Percentiles rank a stretch among this genome's conserved stretches.
Conservation (phyloP, 1,140 invertebrate species). For the Trichomalopsis sarcophagae region DNA sequence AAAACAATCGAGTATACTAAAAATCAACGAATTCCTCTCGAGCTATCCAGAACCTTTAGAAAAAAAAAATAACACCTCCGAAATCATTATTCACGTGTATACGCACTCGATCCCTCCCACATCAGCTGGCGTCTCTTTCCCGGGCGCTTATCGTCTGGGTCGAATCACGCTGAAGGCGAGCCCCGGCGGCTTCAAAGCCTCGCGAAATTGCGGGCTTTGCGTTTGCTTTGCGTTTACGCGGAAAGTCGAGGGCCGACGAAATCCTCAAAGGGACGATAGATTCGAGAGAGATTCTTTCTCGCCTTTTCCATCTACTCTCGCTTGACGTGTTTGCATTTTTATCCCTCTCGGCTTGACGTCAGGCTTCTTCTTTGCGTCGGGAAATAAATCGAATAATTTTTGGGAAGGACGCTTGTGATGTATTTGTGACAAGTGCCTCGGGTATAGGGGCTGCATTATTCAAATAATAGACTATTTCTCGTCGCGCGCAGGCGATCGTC, state of each 20-base stretch:
- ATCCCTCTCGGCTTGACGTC: slow-evolving; percentile 54
- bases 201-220: slow-evolving; percentile 59
- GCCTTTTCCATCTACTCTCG: slow-evolving; percentile 51
- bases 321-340: slow-evolving; percentile 71
- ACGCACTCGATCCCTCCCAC: not conserved
- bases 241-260: slow-evolving; percentile 57
- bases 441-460: slow-evolving; percentile 16
- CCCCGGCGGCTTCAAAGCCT: slow-evolving; percentile 58
- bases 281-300: slow-evolving; percentile 46
- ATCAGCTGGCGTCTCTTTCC: slow-evolving; percentile 18
- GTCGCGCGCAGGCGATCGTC: not conserved
- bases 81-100: not conserved
- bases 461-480: slow-evolving; percentile 24
- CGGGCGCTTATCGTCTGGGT: slow-evolving; percentile 37
- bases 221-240: slow-evolving; percentile 59
- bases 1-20: not conserved
- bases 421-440: not conserved
- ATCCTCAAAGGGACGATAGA: slow-evolving; percentile 65
- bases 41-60: no score
- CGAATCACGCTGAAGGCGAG: slow-evolving; percentile 59
- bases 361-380: slow-evolving; percentile 49
- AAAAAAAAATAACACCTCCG: not conserved
- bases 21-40: not conserved
- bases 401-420: slow-evolving; percentile 63
- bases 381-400: slow-evolving; percentile 67